These are phyloP conservation scores for Andrena chrysosceles DNA, from an alignment of 2,888 invertebrate genomes.

Conservation along the genomic window DNA sequence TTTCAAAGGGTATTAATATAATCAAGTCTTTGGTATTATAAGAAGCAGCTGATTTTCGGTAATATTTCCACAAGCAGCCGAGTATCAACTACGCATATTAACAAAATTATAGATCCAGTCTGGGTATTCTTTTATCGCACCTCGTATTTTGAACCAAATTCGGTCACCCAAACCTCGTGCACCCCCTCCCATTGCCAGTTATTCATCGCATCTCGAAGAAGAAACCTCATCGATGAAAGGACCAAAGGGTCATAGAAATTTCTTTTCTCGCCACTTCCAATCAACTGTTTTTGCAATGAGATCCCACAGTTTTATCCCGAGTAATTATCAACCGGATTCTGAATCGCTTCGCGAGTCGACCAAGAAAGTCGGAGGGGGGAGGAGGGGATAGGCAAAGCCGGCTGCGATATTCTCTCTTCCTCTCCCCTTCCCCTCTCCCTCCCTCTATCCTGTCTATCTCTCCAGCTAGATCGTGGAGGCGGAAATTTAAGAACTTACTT, in stretches of 20 bases:
- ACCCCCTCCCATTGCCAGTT: neutral
- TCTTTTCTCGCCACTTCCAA: slow-evolving; percentile 22
- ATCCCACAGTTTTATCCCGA: slow-evolving; percentile 16
- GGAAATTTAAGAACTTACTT: slow-evolving; percentile 72
- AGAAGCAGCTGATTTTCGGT: no score
- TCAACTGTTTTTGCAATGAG: slow-evolving; percentile 18
- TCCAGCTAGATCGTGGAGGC: slow-evolving; percentile 34
- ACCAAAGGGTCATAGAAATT: slow-evolving; percentile 3
- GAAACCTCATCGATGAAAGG: neutral
- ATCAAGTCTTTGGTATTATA: no score
- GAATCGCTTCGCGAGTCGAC: slow-evolving; percentile 14
- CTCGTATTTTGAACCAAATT: no score
- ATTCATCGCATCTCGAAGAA: neutral
- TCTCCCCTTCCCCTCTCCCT: slow-evolving; percentile 2
- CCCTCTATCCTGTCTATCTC: slow-evolving; percentile 18
- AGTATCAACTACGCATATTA: no score
- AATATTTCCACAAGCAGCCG: no score
- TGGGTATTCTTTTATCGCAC: no score
- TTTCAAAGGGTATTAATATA: no score
- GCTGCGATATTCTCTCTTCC: no score
- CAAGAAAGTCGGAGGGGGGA: neutral
- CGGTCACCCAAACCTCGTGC: no score
- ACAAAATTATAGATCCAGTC: no score
- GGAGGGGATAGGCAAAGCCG: neutral
- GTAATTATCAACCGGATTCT: slow-evolving; percentile 56